Percentiles rank a stretch among this genome's conserved stretches.
Conservation (phyloP, 2,797 vertebrate species). For the Semaprochilodus insignis region DNA sequence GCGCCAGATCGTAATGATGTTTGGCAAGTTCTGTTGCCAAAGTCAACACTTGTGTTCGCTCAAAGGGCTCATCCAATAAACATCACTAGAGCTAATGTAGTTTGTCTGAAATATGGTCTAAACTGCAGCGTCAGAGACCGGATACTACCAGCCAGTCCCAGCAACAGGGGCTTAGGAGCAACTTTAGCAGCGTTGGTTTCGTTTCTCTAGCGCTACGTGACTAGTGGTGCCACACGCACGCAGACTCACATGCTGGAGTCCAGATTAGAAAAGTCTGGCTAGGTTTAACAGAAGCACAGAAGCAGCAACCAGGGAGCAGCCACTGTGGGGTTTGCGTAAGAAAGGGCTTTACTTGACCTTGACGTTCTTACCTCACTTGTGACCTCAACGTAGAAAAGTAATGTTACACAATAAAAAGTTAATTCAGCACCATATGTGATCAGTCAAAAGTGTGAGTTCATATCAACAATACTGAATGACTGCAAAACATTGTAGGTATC, state of each 20-base stretch:
- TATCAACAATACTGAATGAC: no score
- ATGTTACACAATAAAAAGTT: not conserved
- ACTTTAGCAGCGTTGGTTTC: not conserved
- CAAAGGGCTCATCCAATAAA: no score
- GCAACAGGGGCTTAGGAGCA: not conserved
- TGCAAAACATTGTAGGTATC: no score
- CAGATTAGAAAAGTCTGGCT: not conserved
- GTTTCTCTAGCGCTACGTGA: not conserved
- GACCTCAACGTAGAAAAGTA: not conserved
- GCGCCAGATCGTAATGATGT: no score
- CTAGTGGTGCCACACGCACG: not conserved
- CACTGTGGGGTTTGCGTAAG: not conserved
- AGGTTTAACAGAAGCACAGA: not conserved
- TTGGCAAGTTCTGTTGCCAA: no score
- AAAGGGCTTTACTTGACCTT: no score
- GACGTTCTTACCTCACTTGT: not conserved
- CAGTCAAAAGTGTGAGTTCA: not conserved
- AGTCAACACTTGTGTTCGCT: not conserved
- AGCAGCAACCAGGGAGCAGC: not conserved
- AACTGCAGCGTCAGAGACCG: not conserved
- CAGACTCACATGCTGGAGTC: not conserved
- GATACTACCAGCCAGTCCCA: not conserved
- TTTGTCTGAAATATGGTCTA: no score
- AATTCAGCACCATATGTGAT: not conserved
- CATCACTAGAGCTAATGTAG: no score